Percentiles rank a stretch among this genome's conserved stretches.
These are phyloP conservation scores for Eucriotettix oculatus DNA, from an alignment of 2,888 invertebrate species.

Conservation along the genomic window DNA sequence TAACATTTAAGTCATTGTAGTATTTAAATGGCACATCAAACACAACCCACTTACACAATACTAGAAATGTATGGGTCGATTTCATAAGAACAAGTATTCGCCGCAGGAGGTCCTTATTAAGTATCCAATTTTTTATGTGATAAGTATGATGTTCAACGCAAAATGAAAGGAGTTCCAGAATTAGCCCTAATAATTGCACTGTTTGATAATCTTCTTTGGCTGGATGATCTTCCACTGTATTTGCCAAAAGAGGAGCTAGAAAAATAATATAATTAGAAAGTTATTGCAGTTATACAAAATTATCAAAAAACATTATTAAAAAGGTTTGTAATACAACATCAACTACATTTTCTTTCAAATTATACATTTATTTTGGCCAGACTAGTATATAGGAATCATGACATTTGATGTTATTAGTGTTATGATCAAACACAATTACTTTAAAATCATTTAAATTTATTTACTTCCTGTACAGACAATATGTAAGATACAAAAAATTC, in stretches of 20 bases:
- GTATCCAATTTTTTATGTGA: conserved; percentile 94
- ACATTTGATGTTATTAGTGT: too few species aligned
- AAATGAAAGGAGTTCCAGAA: conserved; percentile 89
- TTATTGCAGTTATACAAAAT: neutral
- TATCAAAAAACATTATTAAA: too few species aligned
- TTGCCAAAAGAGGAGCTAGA: conserved; percentile 77
- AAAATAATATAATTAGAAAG: neutral
- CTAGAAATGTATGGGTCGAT: conserved; percentile 92
- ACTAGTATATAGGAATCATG: too few species aligned
- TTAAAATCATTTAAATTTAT: too few species aligned
- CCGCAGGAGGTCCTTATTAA: conserved; percentile 90
- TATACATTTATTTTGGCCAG: too few species aligned
- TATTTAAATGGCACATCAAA: too few species aligned
- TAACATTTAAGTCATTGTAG: too few species aligned
- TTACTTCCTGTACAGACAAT: too few species aligned
- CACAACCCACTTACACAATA: conserved; percentile 44
- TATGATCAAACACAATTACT: too few species aligned
- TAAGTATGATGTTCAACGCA: conserved; percentile 99
- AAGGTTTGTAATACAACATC: too few species aligned
- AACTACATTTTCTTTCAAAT: too few species aligned
- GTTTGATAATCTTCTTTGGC: conserved; percentile 91
- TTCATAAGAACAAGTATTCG: conserved; percentile 92
- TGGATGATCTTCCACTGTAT: conserved; percentile 79
- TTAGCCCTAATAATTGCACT: conserved; percentile 85
- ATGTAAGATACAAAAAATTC: too few species aligned